A percentile compares a stretch with the other conserved stretches of the same genome.
These are phyloP conservation scores for Platichthys stellatus DNA, from an alignment of 2,113 vertebrate species.

Conservation along the genomic window DNA sequence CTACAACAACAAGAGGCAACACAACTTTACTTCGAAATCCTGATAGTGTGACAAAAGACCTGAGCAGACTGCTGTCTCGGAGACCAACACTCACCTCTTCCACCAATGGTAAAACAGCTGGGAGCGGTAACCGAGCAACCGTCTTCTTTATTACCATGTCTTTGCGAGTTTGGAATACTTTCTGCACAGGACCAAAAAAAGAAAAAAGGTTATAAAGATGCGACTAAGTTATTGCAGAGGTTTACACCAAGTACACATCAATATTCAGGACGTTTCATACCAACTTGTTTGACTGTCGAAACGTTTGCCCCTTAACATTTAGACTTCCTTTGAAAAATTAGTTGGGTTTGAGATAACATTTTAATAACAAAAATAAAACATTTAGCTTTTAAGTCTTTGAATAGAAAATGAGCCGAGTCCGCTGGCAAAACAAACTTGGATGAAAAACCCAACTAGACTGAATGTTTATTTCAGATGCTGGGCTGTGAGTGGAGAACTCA, in stretches of 20 bases:
- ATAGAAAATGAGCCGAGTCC: background rate
- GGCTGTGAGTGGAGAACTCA: slow-evolving; percentile 74
- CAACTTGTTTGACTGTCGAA: background rate
- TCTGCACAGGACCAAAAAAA: slow-evolving; percentile 79
- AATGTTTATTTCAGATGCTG: background rate
- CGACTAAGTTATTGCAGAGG: background rate
- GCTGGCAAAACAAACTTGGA: background rate
- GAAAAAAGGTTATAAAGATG: background rate
- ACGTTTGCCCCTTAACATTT: background rate
- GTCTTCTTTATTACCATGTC: slow-evolving; percentile 92
- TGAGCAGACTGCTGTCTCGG: background rate
- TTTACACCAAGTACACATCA: background rate
- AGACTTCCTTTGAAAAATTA: background rate
- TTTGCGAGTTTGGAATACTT: slow-evolving; percentile 93
- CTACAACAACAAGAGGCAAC: background rate
- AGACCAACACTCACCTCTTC: slow-evolving; percentile 85
- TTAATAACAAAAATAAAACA: background rate
- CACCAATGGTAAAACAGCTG: slow-evolving; percentile 91
- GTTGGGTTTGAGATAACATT: background rate
- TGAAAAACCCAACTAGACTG: too few species aligned
- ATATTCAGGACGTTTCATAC: background rate
- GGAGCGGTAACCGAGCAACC: slow-evolving; percentile 90
- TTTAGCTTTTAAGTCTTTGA: background rate
- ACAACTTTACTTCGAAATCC: background rate
- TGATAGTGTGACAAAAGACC: background rate